Conservation (phyloP, 2,888 invertebrate genomes). For the Ganaspis brasiliensis region DNA sequence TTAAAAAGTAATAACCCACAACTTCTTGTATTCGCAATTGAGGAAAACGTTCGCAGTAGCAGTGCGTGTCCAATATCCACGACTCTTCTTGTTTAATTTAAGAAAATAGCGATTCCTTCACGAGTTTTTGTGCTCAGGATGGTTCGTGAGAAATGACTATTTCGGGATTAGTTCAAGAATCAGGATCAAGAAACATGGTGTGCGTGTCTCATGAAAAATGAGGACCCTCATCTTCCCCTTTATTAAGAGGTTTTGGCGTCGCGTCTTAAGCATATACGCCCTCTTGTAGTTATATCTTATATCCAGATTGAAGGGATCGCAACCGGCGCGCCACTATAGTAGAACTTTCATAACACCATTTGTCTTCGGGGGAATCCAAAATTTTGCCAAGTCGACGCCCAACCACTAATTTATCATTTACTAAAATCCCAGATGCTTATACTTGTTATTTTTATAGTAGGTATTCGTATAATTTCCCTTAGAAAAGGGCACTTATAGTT, state of each 20-base stretch:
- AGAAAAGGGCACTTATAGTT: not conserved
- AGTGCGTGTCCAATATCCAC: too few species aligned
- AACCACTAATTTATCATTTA: constrained; percentile 39
- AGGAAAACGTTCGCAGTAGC: too few species aligned
- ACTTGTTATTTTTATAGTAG: constrained; percentile 13
- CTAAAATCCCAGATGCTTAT: constrained; percentile 22
- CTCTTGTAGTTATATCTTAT: constrained; percentile 47
- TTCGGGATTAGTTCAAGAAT: constrained; percentile 56
- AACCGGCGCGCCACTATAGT: constrained; percentile 44
- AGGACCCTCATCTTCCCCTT: constrained; percentile 57
- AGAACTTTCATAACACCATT: constrained; percentile 57
- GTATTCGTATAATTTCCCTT: not conserved
- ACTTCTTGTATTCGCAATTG: not conserved
- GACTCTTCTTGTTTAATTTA: constrained; percentile 52
- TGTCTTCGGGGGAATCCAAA: constrained; percentile 50
- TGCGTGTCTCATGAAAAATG: constrained; percentile 59
- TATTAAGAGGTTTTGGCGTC: constrained; percentile 59
- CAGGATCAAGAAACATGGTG: constrained; percentile 54
- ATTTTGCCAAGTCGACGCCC: constrained; percentile 47
- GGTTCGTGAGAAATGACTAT: constrained; percentile 55
- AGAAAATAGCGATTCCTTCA: constrained; percentile 48
- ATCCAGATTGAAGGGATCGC: constrained; percentile 59
- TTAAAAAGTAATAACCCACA: not conserved
- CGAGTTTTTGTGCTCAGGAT: constrained; percentile 29
- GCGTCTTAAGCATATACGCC: constrained; percentile 56